Evolutionary conservation across 2,888 invertebrate genomes (phyloP), one percentile per base, ranked within the genome.

Genomic region (Latheticus oryzae): DNA sequence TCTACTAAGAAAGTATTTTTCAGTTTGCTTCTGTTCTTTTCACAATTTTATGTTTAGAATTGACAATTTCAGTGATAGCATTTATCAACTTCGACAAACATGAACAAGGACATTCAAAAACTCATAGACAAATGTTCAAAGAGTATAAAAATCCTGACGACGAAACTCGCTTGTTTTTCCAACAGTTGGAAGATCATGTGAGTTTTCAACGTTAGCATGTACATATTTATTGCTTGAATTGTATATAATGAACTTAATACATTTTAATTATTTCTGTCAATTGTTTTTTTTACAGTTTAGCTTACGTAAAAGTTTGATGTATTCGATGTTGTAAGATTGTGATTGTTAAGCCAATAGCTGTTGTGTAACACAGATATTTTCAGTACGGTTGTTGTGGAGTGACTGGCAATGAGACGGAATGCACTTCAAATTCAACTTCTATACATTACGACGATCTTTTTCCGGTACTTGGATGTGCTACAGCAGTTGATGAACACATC

Each of bases 1-100:
- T 45, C 21, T 21, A n/a, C n/a, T n/a, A n/a, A n/a, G n/a, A n/a
- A n/a, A 50, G 48, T 43, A 59, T 47, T 64, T 54, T 80, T 81
- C 78, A 89, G 89, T 89, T 88, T 78, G 84, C 88, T 5, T 82
- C 86, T 64, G 82, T 86, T 76, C 77, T 89, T 67, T 77, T 88
- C 60, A 80, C 87, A 48, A 80, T 89, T 60, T 83, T 90, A 70
- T 84, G 88, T 38, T 76, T 87, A 53, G 88, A 89, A 81, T 80
- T 89, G 62, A 83, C 84, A 11, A 77, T 88, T 45, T 85, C 85
- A 0, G 83, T 87, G 3, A 81, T 85, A 30, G 79, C 86, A 57
- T 88, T 87, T 76, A 80, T 84, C 1, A 82, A 85, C 69, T 38
- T 54, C 28, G 54, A 54, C 2, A 24, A 54, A 11, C 54, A 54